Conservation (phyloP, 2,888 invertebrate species). For the Microplitis deprimator region DNA sequence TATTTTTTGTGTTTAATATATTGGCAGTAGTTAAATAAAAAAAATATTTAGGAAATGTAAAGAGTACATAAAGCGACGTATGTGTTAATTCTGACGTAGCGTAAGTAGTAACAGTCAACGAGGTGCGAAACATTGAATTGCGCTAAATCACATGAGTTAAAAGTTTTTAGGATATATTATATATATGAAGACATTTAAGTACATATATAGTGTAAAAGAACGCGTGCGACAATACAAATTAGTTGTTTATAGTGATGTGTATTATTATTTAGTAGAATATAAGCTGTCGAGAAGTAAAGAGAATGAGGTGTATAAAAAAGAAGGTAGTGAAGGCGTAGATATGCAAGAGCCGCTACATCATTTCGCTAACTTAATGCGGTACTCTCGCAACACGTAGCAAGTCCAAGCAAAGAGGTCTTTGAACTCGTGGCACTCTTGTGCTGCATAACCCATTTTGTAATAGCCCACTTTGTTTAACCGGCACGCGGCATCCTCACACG, state of each 20-base stretch:
- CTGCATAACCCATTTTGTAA: conserved; percentile 72
- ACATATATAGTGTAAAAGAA: neutral
- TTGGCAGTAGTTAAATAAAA: neutral
- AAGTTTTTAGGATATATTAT: no score
- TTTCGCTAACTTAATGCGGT: conserved; percentile 59
- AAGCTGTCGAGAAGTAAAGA: conserved; percentile 8
- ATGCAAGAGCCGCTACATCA: conserved; percentile 59
- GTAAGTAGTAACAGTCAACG: neutral
- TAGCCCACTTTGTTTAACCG: conserved; percentile 69
- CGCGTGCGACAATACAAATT: neutral
- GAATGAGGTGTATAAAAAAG: conserved; percentile 29
- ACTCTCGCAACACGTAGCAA: conserved; percentile 56
- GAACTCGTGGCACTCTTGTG: conserved; percentile 68
- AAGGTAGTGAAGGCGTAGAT: conserved; percentile 13
- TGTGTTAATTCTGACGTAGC: neutral
- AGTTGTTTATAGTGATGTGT: neutral
- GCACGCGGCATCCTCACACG: conserved; percentile 64
- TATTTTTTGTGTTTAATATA: neutral
- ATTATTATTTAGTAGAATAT: conserved; percentile 3
- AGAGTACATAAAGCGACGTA: neutral
- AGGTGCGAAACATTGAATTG: neutral
- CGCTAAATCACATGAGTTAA: neutral
- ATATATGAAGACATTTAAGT: no score
- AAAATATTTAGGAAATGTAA: neutral
- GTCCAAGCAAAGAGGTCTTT: conserved; percentile 58